These are phyloP conservation scores for Zeuzera pyrina DNA, from an alignment of 2,888 invertebrate genomes.

Conservation along the genomic window DNA sequence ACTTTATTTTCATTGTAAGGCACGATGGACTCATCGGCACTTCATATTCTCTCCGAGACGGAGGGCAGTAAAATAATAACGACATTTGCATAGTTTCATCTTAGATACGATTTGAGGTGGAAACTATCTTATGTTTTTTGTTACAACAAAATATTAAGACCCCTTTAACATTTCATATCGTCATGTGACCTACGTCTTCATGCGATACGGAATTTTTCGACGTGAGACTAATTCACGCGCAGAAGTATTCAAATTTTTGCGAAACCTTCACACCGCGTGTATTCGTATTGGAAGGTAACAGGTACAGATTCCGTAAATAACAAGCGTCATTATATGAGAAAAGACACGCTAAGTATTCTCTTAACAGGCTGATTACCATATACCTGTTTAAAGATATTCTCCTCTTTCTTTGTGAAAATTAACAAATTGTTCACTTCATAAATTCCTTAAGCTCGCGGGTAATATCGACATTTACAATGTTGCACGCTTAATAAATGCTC, in stretches of 20 bases:
- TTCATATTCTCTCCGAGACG: constrained; percentile 29
- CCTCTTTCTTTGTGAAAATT: constrained; percentile 36
- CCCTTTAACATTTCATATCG: too few relatives aligned
- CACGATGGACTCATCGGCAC: constrained; percentile 29
- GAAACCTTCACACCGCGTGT: constrained; percentile 25
- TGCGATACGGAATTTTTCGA: constrained; percentile 42
- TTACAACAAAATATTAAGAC: too few relatives aligned
- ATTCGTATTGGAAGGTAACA: too few relatives aligned
- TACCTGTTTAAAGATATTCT: too few relatives aligned
- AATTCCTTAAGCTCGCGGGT: constrained; percentile 30
- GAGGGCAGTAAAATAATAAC: constrained; percentile 42
- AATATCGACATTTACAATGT: constrained; percentile 36
- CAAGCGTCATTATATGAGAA: too few relatives aligned
- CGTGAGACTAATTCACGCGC: constrained; percentile 54
- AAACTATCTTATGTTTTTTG: too few relatives aligned
- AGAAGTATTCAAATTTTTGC: constrained; percentile 50
- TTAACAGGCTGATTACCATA: too few relatives aligned
- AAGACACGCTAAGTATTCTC: too few relatives aligned
- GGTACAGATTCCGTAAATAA: too few relatives aligned
- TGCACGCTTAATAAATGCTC: constrained; percentile 42
- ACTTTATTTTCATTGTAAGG: constrained; percentile 38
- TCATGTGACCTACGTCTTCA: neutral
- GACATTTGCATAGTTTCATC: constrained; percentile 13
- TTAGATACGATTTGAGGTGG: constrained; percentile 1
- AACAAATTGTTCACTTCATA: constrained; percentile 38